Evolutionary conservation across 2,113 vertebrate species (phyloP).

Genomic region (Turdus rufiventris): DNA sequence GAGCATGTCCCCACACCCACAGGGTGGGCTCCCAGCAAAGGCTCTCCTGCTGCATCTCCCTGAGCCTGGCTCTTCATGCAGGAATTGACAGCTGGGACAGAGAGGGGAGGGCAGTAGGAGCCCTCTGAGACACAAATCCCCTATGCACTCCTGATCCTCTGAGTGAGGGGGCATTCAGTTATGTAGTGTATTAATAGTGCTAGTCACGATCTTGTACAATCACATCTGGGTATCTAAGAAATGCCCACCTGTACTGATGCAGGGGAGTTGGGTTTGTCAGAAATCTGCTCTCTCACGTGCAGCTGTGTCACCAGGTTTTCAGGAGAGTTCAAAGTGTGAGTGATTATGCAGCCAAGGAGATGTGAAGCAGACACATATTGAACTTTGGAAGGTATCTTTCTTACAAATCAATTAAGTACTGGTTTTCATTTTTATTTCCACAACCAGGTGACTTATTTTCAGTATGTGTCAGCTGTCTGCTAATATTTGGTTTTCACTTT

Average conservation of each 20-base stretch:
- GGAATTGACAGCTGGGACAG: neutral
- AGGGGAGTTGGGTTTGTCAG: neutral
- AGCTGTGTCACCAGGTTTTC: neutral
- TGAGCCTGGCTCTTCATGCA: rapidly evolving
- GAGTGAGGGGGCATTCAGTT: neutral
- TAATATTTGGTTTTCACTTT: neutral
- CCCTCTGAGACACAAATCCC: neutral
- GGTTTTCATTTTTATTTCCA: neutral
- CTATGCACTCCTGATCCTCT: rapidly evolving
- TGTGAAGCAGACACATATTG: neutral
- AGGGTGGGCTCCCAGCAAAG: neutral
- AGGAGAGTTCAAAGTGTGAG: neutral
- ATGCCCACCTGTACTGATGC: neutral
- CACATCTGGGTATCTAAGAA: rapidly evolving
- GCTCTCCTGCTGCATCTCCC: rapidly evolving
- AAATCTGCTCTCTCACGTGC: neutral
- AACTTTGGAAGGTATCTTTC: neutral
- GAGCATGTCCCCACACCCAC: rapidly evolving
- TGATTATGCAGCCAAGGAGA: neutral
- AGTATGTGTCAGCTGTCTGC: neutral
- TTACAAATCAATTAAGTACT: neutral
- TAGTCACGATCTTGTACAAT: rapidly evolving
- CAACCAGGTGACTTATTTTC: neutral
- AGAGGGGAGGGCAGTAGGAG: neutral
- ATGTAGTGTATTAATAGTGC: rapidly evolving